Conservation (phyloP, 2,888 invertebrate genomes). For the Smittia sp. region DNA sequence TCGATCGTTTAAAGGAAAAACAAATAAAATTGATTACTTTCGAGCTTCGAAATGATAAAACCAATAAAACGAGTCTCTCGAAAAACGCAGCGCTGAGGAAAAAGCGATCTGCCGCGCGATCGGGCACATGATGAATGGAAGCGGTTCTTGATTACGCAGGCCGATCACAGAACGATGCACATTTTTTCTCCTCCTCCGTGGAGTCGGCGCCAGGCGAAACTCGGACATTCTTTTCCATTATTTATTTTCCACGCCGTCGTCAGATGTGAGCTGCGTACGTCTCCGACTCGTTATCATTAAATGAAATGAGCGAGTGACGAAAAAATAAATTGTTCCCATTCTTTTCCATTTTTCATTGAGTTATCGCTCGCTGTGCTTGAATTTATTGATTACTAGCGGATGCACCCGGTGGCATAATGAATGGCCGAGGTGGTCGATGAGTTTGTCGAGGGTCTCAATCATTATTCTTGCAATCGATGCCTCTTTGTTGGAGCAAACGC, state of each 20-base stretch:
- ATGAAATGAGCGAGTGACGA: constrained; percentile 27
- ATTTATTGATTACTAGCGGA: constrained; percentile 9
- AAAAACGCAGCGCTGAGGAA: background rate
- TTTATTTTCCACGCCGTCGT: background rate
- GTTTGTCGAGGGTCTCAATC: too few relatives aligned
- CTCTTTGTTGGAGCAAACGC: too few relatives aligned
- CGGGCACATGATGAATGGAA: constrained; percentile 3
- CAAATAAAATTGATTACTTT: constrained; percentile 23
- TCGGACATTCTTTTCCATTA: background rate
- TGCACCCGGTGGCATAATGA: too few relatives aligned
- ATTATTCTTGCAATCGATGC: too few relatives aligned
- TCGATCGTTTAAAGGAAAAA: constrained; percentile 10
- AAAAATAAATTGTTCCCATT: constrained; percentile 37
- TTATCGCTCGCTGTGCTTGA: constrained; percentile 36
- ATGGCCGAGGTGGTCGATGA: too few relatives aligned
- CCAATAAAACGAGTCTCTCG: constrained; percentile 18
- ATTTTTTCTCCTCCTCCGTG: constrained; percentile 5
- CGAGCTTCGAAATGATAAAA: background rate
- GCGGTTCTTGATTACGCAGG: constrained; percentile 16
- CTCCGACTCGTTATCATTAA: constrained; percentile 30
- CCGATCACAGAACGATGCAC: constrained; percentile 26
- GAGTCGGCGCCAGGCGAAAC: constrained; percentile 27
- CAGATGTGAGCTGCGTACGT: background rate
- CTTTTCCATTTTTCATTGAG: constrained; percentile 17
- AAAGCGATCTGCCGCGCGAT: constrained; percentile 6